phyloP scores from a whole-genome alignment of 2,797 vertebrate genomes.

The Halcyon chelicuti region DNA sequence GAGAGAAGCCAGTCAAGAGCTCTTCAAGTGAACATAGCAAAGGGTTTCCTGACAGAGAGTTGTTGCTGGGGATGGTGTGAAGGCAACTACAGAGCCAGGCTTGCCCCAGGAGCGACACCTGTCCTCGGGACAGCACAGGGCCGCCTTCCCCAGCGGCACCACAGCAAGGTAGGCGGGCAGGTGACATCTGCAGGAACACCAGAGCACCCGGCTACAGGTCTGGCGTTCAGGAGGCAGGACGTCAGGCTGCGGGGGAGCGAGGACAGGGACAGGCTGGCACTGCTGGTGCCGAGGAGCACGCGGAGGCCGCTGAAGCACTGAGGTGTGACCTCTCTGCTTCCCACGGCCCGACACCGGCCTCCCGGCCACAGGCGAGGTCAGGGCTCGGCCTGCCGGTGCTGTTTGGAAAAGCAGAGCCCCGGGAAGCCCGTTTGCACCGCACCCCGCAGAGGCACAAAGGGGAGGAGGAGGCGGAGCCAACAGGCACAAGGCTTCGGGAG shows the following conservation, averaged over 20 bases:
- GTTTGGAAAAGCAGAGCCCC: background rate
- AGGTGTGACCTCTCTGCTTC: background rate
- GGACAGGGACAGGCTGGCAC: no score
- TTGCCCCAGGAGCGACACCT: background rate
- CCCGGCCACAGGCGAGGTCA: background rate
- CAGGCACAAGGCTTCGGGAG: background rate
- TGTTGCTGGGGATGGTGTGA: background rate
- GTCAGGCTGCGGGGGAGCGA: background rate
- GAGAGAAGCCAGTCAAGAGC: background rate
- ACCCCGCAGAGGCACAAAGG: background rate
- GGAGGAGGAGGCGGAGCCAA: background rate
- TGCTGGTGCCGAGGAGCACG: background rate
- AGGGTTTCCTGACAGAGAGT: background rate
- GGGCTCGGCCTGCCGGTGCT: background rate
- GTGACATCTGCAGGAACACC: background rate
- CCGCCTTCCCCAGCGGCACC: background rate
- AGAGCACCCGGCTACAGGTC: background rate
- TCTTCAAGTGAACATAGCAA: background rate
- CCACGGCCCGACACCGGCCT: background rate
- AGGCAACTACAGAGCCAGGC: background rate
- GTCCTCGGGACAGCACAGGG: background rate
- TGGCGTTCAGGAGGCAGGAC: background rate
- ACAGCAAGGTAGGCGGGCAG: background rate
- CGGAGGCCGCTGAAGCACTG: background rate
- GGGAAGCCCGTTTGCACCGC: no score